These are phyloP conservation scores for Helleia helle DNA, from an alignment of 2,888 invertebrate genomes.

Conservation along the genomic window DNA sequence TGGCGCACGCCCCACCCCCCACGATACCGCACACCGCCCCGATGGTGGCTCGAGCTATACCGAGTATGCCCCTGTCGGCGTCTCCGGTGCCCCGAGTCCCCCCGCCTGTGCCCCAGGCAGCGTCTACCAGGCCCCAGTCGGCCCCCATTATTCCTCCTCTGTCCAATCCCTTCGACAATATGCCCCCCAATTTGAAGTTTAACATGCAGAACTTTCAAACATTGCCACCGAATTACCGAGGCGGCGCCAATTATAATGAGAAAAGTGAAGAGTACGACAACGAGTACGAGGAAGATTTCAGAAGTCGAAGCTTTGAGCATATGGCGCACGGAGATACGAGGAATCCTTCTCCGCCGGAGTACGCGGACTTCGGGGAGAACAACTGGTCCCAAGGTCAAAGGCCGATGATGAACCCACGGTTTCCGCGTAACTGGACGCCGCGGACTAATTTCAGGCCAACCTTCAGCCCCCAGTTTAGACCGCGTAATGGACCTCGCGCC, in stretches of 20 bases:
- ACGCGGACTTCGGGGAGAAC: conserved; percentile 32
- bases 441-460: conserved; percentile 42
- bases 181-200: conserved; percentile 40
- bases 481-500: conserved; percentile 48
- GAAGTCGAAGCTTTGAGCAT: conserved; percentile 32
- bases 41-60: not conserved
- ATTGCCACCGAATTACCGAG: conserved; percentile 12
- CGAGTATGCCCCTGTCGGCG: not conserved
- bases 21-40: conserved; percentile 3
- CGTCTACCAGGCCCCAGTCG: not conserved
- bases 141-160: conserved; percentile 39
- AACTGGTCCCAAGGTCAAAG: conserved; percentile 34
- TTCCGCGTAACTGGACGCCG: conserved; percentile 57
- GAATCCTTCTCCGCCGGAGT: conserved; percentile 26
- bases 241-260: conserved; percentile 14
- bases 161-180: conserved; percentile 49
- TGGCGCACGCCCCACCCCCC: conserved; percentile 14
- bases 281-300: conserved; percentile 44
- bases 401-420: conserved; percentile 40
- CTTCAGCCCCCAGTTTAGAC: conserved; percentile 38
- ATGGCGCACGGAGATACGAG: conserved; percentile 13
- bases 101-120: not conserved
- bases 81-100: not conserved
- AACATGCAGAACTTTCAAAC: conserved; percentile 20
- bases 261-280: conserved; percentile 30